These are phyloP conservation scores for Brachionus asplanchnoidis DNA, from an alignment of 1,140 invertebrate species.

Conservation along the genomic window DNA sequence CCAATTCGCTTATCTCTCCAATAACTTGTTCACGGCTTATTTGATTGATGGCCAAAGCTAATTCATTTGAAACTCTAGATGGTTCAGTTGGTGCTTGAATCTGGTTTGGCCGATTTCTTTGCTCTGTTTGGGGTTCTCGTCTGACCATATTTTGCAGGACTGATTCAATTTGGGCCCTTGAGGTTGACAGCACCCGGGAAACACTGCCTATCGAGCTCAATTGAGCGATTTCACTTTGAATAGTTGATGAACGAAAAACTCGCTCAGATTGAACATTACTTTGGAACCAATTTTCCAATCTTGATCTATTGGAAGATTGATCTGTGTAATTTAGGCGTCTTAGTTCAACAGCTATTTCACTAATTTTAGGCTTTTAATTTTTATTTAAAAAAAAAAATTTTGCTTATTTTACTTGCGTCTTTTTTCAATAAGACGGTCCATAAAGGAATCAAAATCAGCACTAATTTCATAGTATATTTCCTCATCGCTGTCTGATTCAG, in stretches of 20 bases:
- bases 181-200: not conserved
- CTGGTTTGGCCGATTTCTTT: not conserved
- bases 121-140: not conserved
- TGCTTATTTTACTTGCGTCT: not conserved
- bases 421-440: not conserved
- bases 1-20: slow-evolving; percentile 52
- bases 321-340: not conserved
- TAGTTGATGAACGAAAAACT: not conserved
- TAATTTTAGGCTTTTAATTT: not conserved
- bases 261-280: not conserved
- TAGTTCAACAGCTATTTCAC: slow-evolving; percentile 21
- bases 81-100: not conserved
- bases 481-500: not conserved
- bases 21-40: slow-evolving; percentile 48
- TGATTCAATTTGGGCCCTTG: not conserved
- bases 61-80: not conserved
- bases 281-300: not conserved
- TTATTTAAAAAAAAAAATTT: no score
- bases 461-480: not conserved
- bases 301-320: not conserved
- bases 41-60: slow-evolving; percentile 14
- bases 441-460: not conserved
- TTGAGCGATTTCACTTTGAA: not conserved
- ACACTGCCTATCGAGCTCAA: not conserved
- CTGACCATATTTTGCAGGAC: not conserved